These are phyloP conservation scores for Myripristis jacobus DNA, from an alignment of 2,797 vertebrate genomes.

Conservation along the genomic window DNA sequence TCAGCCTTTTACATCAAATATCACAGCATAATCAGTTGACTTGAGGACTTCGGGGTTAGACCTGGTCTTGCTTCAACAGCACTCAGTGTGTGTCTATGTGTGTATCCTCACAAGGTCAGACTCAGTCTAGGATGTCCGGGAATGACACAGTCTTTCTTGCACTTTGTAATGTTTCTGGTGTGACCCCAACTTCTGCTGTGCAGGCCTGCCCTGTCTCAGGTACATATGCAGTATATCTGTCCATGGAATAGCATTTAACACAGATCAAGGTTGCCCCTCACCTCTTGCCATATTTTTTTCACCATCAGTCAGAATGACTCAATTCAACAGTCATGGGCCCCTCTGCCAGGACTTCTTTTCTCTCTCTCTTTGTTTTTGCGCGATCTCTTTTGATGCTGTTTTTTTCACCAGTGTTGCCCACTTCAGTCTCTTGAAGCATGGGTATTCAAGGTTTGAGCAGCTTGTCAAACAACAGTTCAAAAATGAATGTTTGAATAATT, in stretches of 20 bases:
- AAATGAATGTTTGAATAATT: slow-evolving; percentile 10
- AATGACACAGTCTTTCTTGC: slow-evolving; percentile 34
- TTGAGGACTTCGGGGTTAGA: not conserved
- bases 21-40: not conserved
- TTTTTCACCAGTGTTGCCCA: slow-evolving; percentile 16
- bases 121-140: slow-evolving; percentile 3
- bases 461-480: not conserved
- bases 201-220: slow-evolving; percentile 15
- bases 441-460: slow-evolving; percentile 9
- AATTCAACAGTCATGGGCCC: slow-evolving; percentile 2
- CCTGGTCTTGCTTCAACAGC: not conserved
- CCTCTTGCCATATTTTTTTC: not conserved
- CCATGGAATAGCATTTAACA: slow-evolving; percentile 11
- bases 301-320: slow-evolving; percentile 11
- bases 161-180: slow-evolving; percentile 46
- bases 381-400: slow-evolving; percentile 26
- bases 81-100: slow-evolving; percentile 4
- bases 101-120: slow-evolving; percentile 44
- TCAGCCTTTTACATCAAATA: not conserved
- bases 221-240: not conserved
- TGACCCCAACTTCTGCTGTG: slow-evolving; percentile 39
- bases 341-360: not conserved
- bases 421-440: not conserved
- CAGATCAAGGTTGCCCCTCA: slow-evolving; percentile 3
- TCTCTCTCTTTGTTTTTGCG: not conserved